Evolutionary conservation across 2,113 vertebrate genomes (phyloP), one percentile per base, ranked within the genome.

Genomic region (Pithys albifrons): DNA sequence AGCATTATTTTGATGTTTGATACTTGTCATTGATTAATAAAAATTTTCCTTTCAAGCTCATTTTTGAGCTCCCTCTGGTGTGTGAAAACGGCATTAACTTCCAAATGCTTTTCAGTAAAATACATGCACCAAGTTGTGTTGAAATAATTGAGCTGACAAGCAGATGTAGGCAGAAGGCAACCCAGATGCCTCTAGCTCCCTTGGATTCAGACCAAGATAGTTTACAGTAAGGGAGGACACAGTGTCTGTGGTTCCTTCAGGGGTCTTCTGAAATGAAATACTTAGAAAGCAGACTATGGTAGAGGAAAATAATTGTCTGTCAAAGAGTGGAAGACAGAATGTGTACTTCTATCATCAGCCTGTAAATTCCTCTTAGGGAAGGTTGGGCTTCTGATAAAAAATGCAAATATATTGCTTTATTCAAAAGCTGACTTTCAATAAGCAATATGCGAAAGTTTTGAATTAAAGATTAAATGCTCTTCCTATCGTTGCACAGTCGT

Each of bases 51-150:
- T 81, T 88, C 27, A 59, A 27, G 59, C 33, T 93, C 74, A 15
- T 66, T 95, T 95, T 84, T 95, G 43, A 91, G 92, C 95, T 93
- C 93, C 93, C 93, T 91, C 96, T 97, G 54, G 83, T 97, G 93
- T 76, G 89, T 69, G 62, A 37, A 84, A 92, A 65, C 1, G 9
- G 70, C 66, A 87, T 67, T 75, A 65, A 84, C 57, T 69, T 81
- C 45, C n/a, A 92, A n/a, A 67, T 57, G 45, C 12, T 49, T 88
- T 49, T 66, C 14, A 18, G 37, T 88, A 43, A 91, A 94, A 89
- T 59, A 17, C 2, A 1, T 3, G 12, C 15, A 43, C 1, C 0
- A 37, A 74, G 23, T 86, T 95, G 48, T 94, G 59, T 43, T 91
- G 55, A 88, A 85, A 10, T 79, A 80, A 58, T 86, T 39, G 75